These are phyloP conservation scores for Gambusia holbrooki DNA, from an alignment of 2,113 vertebrate genomes.

Conservation along the genomic window DNA sequence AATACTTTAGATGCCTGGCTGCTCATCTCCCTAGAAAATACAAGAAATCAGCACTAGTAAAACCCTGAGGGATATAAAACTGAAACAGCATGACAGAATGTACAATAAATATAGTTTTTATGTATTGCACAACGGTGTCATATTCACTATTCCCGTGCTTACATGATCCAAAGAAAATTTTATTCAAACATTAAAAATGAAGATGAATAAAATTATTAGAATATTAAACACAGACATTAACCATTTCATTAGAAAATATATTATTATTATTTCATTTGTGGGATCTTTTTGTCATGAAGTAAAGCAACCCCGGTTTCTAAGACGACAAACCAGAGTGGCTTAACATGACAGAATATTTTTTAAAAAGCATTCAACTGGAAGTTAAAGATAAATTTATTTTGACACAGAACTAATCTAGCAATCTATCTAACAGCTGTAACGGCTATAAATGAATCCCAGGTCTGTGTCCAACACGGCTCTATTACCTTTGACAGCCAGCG, in stretches of 20 bases:
- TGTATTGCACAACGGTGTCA: background rate
- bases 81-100: too few relatives aligned
- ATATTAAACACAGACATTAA: too few relatives aligned
- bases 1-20: constrained; percentile 95
- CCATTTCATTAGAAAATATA: background rate
- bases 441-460: constrained; percentile 1
- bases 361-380: background rate
- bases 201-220: too few relatives aligned
- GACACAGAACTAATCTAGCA: background rate
- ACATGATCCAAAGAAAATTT: background rate
- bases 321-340: background rate
- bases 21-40: constrained; percentile 87
- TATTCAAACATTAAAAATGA: too few relatives aligned
- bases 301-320: too few relatives aligned
- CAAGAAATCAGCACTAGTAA: background rate
- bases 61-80: too few relatives aligned
- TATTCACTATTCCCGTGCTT: background rate
- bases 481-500: constrained; percentile 80
- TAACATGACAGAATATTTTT: background rate
- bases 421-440: background rate
- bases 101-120: background rate
- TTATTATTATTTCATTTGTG: too few relatives aligned
- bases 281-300: too few relatives aligned
- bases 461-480: background rate
- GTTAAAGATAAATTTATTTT: background rate